phyloP scores from a whole-genome alignment of 2,113 vertebrate genomes.

The Entelurus aequoreus region DNA sequence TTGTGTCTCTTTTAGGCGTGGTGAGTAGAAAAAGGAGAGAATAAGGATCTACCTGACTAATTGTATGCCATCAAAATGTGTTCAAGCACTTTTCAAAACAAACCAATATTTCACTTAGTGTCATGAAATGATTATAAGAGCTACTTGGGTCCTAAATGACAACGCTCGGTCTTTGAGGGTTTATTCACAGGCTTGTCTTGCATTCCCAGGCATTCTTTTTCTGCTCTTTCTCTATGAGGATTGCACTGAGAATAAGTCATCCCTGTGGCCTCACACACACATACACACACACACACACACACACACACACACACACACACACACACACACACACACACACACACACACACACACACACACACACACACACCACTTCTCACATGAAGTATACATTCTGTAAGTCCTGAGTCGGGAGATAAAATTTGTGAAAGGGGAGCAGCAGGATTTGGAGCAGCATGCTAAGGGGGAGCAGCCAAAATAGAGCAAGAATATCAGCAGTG shows the following conservation, averaged over 20 bases:
- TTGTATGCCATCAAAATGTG: background rate
- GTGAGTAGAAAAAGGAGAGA: too few relatives aligned
- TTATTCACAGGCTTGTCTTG: constrained; percentile 16
- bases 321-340: too few relatives aligned
- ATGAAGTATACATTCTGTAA: constrained; percentile 49
- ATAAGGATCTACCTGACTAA: too few relatives aligned
- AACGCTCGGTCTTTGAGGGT: constrained; percentile 25
- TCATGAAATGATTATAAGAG: background rate
- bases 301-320: too few relatives aligned
- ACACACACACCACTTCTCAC: constrained; percentile 11
- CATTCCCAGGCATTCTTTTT: constrained; percentile 12
- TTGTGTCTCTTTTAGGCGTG: too few relatives aligned
- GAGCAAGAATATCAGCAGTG: constrained; percentile 62
- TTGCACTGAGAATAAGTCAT: constrained; percentile 31
- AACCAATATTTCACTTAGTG: background rate
- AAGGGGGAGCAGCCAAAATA: constrained; percentile 63
- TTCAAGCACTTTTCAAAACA: background rate
- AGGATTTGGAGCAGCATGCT: constrained; percentile 64
- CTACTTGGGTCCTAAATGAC: constrained; percentile 5
- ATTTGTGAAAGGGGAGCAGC: constrained; percentile 62
- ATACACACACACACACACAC: too few relatives aligned
- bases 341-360: background rate
- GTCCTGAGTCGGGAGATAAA: constrained; percentile 58
- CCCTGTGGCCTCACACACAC: constrained; percentile 19
- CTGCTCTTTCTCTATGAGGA: background rate